Evolutionary conservation across 2,888 invertebrate species (phyloP).

Genomic region (Eulithis prunata): DNA sequence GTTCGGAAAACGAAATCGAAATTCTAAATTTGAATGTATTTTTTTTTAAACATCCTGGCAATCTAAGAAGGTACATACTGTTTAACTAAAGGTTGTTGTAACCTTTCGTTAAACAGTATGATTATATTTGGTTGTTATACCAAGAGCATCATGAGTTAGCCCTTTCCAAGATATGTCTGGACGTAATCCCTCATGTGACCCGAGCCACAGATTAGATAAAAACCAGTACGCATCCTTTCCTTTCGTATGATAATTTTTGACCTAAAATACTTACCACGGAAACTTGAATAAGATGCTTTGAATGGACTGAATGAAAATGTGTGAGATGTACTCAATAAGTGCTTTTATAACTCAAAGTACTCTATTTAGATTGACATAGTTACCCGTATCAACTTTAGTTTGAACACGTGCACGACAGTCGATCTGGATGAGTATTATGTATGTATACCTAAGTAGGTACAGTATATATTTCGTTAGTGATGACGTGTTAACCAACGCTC

Average conservation of each 20-base stretch:
- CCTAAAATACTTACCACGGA: conserved; percentile 63
- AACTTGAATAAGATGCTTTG: conserved; percentile 57
- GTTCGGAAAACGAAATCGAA: conserved; percentile 33
- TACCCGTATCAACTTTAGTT: neutral
- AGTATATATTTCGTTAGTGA: neutral
- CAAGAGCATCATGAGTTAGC: conserved; percentile 59
- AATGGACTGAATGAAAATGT: conserved; percentile 55
- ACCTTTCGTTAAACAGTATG: too few relatives aligned
- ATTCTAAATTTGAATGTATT: conserved; percentile 21
- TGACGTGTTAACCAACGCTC: conserved; percentile 15
- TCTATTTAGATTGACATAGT: conserved; percentile 2
- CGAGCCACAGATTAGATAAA: conserved; percentile 41
- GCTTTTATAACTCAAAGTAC: conserved; percentile 3
- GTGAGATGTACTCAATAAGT: conserved; percentile 40
- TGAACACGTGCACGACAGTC: neutral
- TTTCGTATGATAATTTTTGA: conserved; percentile 76
- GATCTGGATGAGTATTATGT: too few relatives aligned
- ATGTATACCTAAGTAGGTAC: too few relatives aligned
- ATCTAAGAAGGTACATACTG: too few relatives aligned
- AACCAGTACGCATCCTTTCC: conserved; percentile 23
- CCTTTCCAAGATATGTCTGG: conserved; percentile 67
- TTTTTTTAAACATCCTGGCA: conserved; percentile 47
- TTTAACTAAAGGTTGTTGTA: too few relatives aligned
- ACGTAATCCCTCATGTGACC: conserved; percentile 74
- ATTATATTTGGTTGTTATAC: too few relatives aligned